Conservation (phyloP, 2,888 invertebrate species). For the Pharmacophagus antenor region DNA sequence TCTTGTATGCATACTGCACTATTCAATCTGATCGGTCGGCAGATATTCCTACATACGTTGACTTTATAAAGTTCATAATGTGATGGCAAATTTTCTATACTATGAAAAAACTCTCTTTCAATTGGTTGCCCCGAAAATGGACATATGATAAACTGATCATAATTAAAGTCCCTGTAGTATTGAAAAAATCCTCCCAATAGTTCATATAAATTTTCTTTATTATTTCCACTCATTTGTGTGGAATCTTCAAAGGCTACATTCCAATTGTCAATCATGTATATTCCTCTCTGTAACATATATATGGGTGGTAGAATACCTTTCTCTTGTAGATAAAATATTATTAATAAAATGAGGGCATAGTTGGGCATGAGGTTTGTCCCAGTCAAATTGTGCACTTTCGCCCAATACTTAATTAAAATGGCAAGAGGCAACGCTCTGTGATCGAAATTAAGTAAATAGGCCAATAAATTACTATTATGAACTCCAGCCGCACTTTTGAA, state of each 20-base stretch:
- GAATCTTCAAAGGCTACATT: conserved; percentile 76
- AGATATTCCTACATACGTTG: conserved; percentile 30
- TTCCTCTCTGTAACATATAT: conserved; percentile 58
- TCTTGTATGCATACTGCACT: conserved; percentile 42
- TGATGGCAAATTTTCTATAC: conserved; percentile 32
- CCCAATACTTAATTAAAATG: conserved; percentile 88
- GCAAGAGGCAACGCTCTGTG: conserved; percentile 79
- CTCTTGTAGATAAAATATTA: conserved; percentile 87
- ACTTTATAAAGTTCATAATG: conserved; percentile 38
- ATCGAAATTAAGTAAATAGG: conserved; percentile 79
- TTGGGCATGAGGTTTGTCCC: conserved; percentile 79
- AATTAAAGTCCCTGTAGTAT: conserved; percentile 44
- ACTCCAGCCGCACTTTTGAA: conserved; percentile 85
- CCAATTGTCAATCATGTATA: conserved; percentile 75
- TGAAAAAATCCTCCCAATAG: conserved; percentile 48
- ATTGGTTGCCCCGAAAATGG: conserved; percentile 39
- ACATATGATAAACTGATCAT: conserved; percentile 37
- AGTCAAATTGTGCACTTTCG: conserved; percentile 81
- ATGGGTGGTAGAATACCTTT: conserved; percentile 80
- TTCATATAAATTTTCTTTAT: conserved; percentile 38
- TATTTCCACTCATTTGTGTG: conserved; percentile 19
- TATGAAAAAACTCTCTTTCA: conserved; percentile 33
- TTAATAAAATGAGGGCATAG: conserved; percentile 84
- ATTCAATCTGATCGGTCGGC: conserved; percentile 33
- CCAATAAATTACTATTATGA: conserved; percentile 84